These are phyloP conservation scores for Campylorhamphus procurvoides DNA, from an alignment of 2,113 vertebrate species.

Conservation along the genomic window DNA sequence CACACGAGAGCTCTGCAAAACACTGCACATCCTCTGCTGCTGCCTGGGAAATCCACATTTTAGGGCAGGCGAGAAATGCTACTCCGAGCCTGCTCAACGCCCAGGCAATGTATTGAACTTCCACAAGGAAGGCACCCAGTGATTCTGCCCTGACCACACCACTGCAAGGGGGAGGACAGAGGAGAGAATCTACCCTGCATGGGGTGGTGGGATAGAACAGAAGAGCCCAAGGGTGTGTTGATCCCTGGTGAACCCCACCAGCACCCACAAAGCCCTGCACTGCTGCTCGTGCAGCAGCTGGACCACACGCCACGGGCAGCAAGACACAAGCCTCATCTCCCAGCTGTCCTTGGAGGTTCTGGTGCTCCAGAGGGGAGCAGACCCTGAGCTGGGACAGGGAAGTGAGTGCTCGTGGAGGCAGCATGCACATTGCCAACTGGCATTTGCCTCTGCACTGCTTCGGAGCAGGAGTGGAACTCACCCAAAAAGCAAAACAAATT, in stretches of 20 bases:
- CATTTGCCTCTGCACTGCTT: conserved; percentile 41
- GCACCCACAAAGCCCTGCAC: background rate
- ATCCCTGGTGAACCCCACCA: background rate
- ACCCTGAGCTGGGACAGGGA: background rate
- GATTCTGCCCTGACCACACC: background rate
- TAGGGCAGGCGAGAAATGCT: background rate
- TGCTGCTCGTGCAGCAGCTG: background rate
- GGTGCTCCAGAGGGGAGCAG: background rate
- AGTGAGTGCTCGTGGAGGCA: background rate
- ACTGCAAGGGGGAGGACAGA: background rate
- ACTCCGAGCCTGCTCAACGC: background rate
- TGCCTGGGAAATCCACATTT: background rate
- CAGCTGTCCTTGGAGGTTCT: background rate
- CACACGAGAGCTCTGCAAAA: background rate
- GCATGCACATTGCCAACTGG: background rate
- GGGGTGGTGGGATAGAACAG: background rate
- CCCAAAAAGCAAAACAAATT: conserved; percentile 70
- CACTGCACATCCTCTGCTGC: fast-evolving
- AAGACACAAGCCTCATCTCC: background rate
- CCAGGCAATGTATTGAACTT: no score
- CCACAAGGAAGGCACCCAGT: background rate
- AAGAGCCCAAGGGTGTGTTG: background rate
- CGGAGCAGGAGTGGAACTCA: conserved; percentile 56
- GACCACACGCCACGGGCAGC: background rate
- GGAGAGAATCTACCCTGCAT: background rate